These are phyloP conservation scores for Acanthosoma haemorrhoidale DNA, from an alignment of 2,888 invertebrate species.

Conservation along the genomic window DNA sequence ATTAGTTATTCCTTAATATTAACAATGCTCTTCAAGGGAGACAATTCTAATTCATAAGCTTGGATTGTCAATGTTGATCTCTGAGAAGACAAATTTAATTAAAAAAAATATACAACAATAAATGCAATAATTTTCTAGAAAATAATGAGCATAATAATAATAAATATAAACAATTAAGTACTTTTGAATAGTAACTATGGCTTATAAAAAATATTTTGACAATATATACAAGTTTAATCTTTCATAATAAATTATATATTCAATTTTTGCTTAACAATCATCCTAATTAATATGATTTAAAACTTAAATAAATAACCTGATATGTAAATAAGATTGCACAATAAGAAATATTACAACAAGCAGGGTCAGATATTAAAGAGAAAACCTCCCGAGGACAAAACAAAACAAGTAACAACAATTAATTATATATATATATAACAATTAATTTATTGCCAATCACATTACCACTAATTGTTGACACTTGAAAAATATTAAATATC, in stretches of 20 bases:
- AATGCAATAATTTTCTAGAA: constrained; percentile 1
- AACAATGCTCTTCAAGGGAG: constrained; percentile 4
- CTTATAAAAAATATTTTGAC: constrained; percentile 10
- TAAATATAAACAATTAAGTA: constrained; percentile 8
- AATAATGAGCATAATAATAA: constrained; percentile 4
- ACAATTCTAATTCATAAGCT: background rate
- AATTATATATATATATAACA: no score
- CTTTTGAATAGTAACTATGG: background rate
- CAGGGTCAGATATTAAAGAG: no score
- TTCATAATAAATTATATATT: background rate
- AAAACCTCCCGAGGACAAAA: no score
- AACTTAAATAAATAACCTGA: background rate
- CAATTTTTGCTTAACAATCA: background rate
- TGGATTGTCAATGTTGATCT: background rate
- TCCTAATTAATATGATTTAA: background rate
- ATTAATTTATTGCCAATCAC: no score
- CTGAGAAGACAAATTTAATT: no score
- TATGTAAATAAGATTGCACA: constrained; percentile 2
- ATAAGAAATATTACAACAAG: background rate
- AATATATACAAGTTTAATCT: constrained; percentile 10
- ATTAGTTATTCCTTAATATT: background rate
- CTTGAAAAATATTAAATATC: no score
- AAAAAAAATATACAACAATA: background rate
- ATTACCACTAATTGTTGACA: no score
- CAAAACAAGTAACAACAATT: no score